Percentiles rank a stretch among this genome's conserved stretches.
Conservation (phyloP, 1,140 invertebrate genomes). For the Drosophila setifemur region DNA sequence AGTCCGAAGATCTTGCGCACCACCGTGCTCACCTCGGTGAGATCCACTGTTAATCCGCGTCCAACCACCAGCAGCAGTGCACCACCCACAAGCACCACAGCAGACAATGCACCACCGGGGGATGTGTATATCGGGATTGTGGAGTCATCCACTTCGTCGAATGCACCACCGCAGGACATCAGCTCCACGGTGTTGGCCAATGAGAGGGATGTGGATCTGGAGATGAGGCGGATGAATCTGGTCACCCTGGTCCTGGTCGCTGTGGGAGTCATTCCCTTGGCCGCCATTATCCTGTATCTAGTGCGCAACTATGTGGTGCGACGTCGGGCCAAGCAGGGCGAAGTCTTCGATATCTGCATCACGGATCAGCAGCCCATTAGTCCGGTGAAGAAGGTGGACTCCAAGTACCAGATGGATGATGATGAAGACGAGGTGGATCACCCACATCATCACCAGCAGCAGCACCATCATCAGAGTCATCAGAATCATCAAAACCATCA, state of each 20-base stretch:
- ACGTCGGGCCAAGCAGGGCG: slow-evolving; percentile 84
- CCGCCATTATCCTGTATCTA: slow-evolving; percentile 84
- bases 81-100: slow-evolving; percentile 26
- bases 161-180: slow-evolving; percentile 32
- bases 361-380: slow-evolving; percentile 83
- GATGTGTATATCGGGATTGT: slow-evolving; percentile 53
- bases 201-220: slow-evolving; percentile 83
- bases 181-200: slow-evolving; percentile 77
- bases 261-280: slow-evolving; percentile 85
- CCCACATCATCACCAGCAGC: slow-evolving; percentile 79
- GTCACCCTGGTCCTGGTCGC: slow-evolving; percentile 85
- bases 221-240: slow-evolving; percentile 84
- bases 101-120: not conserved
- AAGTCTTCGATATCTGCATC: slow-evolving; percentile 85
- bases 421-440: slow-evolving; percentile 83
- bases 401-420: slow-evolving; percentile 67
- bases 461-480: slow-evolving; percentile 53
- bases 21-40: slow-evolving; percentile 64
- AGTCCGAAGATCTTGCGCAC: slow-evolving; percentile 64
- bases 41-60: slow-evolving; percentile 65
- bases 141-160: slow-evolving; percentile 42
- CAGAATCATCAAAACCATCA: slow-evolving; percentile 45
- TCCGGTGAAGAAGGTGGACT: slow-evolving; percentile 76
- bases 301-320: slow-evolving; percentile 84
- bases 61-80: slow-evolving; percentile 42